These are phyloP conservation scores for Xiphydria camelus DNA, from an alignment of 2,888 invertebrate species.

Conservation along the genomic window DNA sequence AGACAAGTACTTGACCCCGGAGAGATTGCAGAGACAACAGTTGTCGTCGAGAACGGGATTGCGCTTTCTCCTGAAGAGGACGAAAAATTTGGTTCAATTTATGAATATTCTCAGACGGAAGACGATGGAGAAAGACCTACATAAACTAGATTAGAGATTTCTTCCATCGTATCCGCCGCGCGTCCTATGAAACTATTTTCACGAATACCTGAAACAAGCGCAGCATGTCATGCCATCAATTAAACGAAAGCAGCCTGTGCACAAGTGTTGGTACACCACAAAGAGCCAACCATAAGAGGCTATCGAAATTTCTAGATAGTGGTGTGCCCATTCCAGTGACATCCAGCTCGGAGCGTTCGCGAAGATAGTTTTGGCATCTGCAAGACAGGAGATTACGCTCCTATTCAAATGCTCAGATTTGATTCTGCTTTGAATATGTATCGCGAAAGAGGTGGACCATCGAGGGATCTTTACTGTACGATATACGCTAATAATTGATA, in stretches of 20 bases:
- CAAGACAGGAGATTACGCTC: constrained; percentile 25
- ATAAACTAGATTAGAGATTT: background rate
- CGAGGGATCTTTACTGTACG: too few relatives aligned
- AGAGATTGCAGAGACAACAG: constrained; percentile 85
- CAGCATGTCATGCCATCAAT: constrained; percentile 73
- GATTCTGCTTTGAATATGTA: too few relatives aligned
- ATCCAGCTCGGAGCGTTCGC: constrained; percentile 76
- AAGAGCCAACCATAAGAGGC: constrained; percentile 90
- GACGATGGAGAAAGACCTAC: too few relatives aligned
- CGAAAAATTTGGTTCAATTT: constrained; percentile 28
- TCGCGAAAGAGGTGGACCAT: too few relatives aligned
- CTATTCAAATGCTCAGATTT: too few relatives aligned
- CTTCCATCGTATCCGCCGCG: background rate
- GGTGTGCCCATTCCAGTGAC: constrained; percentile 74
- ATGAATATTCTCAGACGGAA: too few relatives aligned
- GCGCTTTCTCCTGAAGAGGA: constrained; percentile 54
- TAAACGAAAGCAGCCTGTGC: constrained; percentile 75
- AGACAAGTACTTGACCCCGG: constrained; percentile 80
- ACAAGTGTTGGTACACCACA: constrained; percentile 76
- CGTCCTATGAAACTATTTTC: background rate
- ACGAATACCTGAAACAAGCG: constrained; percentile 67
- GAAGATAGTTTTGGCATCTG: constrained; percentile 64
- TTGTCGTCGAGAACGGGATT: constrained; percentile 82
- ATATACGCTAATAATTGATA: constrained; percentile 43
- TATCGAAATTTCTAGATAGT: constrained; percentile 79